phyloP scores from a whole-genome alignment of 1,140 invertebrate genomes.

The Leptopilina clavipes region DNA sequence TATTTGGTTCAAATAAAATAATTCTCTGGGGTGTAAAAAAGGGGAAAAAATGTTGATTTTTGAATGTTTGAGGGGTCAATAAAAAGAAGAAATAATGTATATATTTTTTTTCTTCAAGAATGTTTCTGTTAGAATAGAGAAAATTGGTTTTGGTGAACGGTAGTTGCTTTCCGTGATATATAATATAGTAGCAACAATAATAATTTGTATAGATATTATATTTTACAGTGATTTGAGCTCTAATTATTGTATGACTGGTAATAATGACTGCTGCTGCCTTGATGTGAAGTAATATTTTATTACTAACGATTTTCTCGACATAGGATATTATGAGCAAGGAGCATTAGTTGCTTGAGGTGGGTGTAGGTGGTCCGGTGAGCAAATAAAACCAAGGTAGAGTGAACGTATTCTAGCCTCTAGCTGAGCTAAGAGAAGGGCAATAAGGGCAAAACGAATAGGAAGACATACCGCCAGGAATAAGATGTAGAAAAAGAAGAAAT shows the following conservation, averaged over 20 bases:
- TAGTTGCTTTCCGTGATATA: not conserved
- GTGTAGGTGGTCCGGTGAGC: slow-evolving; percentile 28
- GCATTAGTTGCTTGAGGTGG: slow-evolving; percentile 21
- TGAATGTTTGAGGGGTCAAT: too few relatives aligned
- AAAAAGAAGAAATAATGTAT: too few relatives aligned
- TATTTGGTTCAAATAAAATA: too few relatives aligned
- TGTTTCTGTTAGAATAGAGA: too few relatives aligned
- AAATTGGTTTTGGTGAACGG: too few relatives aligned
- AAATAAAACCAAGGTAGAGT: slow-evolving; percentile 13
- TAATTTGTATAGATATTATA: not conserved
- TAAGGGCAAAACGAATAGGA: slow-evolving; percentile 19
- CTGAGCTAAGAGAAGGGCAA: slow-evolving; percentile 21
- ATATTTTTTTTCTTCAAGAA: too few relatives aligned
- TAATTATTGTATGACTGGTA: slow-evolving; percentile 27
- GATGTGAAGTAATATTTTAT: slow-evolving; percentile 21
- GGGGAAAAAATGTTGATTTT: too few relatives aligned
- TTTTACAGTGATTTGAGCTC: not conserved
- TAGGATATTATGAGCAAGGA: slow-evolving; percentile 13
- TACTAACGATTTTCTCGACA: slow-evolving; percentile 24
- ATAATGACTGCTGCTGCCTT: not conserved
- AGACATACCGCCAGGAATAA: slow-evolving; percentile 19
- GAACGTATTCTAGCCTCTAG: slow-evolving; percentile 20
- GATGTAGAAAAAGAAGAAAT: not conserved
- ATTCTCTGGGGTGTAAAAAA: too few relatives aligned
- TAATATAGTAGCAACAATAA: not conserved